phyloP scores from a whole-genome alignment of 2,888 invertebrate species.

The Catocala fraxini region DNA sequence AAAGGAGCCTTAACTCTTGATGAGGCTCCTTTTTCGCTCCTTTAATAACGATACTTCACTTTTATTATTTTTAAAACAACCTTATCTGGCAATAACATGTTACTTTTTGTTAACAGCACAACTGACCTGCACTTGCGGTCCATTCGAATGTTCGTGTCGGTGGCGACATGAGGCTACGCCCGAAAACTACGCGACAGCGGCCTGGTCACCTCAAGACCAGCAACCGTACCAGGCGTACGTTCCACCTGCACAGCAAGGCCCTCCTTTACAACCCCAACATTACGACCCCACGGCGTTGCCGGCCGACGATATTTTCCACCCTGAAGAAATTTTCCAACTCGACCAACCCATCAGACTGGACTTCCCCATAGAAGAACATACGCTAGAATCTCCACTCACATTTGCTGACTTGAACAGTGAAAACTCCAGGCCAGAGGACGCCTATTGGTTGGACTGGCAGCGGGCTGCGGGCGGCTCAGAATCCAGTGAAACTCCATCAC shows the following conservation, averaged over 20 bases:
- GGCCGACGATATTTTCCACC: conserved; percentile 91
- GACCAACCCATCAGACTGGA: conserved; percentile 91
- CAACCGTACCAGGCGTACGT: conserved; percentile 72
- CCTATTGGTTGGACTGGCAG: conserved; percentile 88
- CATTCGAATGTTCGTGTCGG: conserved; percentile 91
- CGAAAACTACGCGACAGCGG: conserved; percentile 70
- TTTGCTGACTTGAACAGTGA: conserved; percentile 92
- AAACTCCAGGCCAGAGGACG: conserved; percentile 89
- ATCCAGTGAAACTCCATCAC: conserved; percentile 87
- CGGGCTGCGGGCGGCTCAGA: conserved; percentile 79
- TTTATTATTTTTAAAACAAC: not conserved
- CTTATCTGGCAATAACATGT: not conserved
- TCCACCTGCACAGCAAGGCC: conserved; percentile 61
- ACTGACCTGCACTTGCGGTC: conserved; percentile 91
- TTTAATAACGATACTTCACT: no score
- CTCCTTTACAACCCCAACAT: conserved; percentile 74
- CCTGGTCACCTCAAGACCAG: conserved; percentile 73
- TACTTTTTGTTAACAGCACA: conserved; percentile 75
- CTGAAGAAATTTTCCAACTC: conserved; percentile 92
- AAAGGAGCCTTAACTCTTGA: no score
- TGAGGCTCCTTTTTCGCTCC: no score
- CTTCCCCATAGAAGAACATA: conserved; percentile 83
- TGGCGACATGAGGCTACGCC: conserved; percentile 73
- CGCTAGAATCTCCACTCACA: conserved; percentile 90
- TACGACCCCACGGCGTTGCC: conserved; percentile 89